Base-by-base conservation (phyloP, 2,113 vertebrate species). In the Perca flavescens region DNA sequence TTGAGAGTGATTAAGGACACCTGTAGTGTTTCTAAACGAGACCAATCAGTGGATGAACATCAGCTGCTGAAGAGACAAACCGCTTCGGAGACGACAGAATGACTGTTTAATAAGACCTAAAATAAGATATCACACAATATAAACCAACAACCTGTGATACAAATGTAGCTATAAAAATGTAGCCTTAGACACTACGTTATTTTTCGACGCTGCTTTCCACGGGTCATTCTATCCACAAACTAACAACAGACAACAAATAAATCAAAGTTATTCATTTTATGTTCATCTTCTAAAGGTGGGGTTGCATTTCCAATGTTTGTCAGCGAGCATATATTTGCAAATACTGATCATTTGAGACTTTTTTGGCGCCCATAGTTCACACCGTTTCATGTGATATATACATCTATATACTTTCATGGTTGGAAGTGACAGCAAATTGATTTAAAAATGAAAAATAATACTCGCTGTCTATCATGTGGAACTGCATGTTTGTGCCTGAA, bases 1-100 rank as follows among this genome's bases (percentile, higher is more conserved):
- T 6, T 63, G 70, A 22, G 2, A 36, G 31, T 9, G 21, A 76
- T 2, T 53, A 19, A 52, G 58, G 70, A 34, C 28, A 5, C 17
- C 43, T 79, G 13, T 57, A 40, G 28, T 13, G 31, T 52, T 25
- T 77, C 67, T 40, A n/a, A 56, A 78, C 50, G 53, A 36, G 46
- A 60, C 47, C 49, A 65, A 81, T 77, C 56, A 67, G 52, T 47
- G 21, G 25, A 57, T 64, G 50, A 76, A 57, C 31, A 43, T 28
- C 25, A 3, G n/a, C n/a, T 49, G 46, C 66, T 34, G 25, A 68
- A 4, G 49, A 68, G 47, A 34, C 47, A 21, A 31, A 52, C 5
- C 8, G 65, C 22, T 66, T 6, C 2, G 49, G 28, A 14, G 28
- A 52, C 22, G 12, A 21, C 11, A 53, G 19, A 28, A 17, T 5